Evolutionary conservation across 2,113 vertebrate genomes (phyloP), one percentile per base, ranked within the genome.

Genomic region (Kryptolebias marmoratus): DNA sequence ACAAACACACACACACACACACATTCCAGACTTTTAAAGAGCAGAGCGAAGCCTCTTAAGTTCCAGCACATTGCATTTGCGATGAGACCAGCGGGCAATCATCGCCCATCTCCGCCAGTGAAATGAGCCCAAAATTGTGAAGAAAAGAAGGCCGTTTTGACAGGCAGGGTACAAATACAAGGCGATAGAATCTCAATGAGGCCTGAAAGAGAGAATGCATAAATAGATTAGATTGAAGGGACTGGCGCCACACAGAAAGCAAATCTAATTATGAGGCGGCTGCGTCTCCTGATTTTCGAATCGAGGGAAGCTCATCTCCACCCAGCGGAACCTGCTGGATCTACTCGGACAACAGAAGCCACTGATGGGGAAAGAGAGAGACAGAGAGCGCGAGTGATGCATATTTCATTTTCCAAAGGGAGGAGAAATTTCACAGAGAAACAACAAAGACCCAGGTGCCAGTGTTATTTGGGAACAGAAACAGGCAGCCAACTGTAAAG

Each of bases 141-240:
- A 79, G 88, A 82, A 86, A 89, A 90, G 82, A 90, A 88, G 91
- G 82, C 80, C 61, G 72, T 91, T 93, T 89, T 92, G 91, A 93
- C 91, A 94, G 93, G 83, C 90, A 71, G 81, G 83, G 83, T 88
- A 90, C 90, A 91, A 93, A 93, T 90, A 91, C 88, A 82, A 91
- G 86, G 87, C 86, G 88, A 91, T 93, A 87, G 92, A 92, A 93
- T 94, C 91, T 92, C 92, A 94, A 93, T 92, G 90, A 93, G 90
- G 91, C 90, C 84, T 92, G 91, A 91, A 91, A 90, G 85, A 87
- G 79, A 77, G 87, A 92, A 91, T 89, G 92, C 84, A 91, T 91
- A 91, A 93, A 92, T 91, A 93, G 93, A 93, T 93, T 93, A 93
- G 88, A 93, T 88, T 87, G 91, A 93, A 90, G 84, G 86, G 82